phyloP scores from a whole-genome alignment of 2,113 vertebrate genomes.

The Urocolius indicus region DNA sequence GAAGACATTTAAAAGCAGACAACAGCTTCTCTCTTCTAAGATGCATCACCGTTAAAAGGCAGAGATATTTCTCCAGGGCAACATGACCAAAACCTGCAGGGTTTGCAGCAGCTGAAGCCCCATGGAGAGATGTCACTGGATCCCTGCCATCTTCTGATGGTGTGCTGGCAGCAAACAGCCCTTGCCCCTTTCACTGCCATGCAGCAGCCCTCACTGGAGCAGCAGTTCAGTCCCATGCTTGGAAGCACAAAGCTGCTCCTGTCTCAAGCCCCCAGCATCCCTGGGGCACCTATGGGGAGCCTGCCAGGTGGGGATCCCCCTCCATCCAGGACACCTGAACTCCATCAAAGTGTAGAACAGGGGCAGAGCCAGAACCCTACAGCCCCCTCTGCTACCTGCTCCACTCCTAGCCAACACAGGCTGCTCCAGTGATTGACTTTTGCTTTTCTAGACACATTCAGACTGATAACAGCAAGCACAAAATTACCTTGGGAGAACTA shows the following conservation, averaged over 20 bases:
- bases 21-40: not conserved
- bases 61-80: not conserved
- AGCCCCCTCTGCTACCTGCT: not conserved
- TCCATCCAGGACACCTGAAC: not conserved
- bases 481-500: not conserved
- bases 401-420: accelerated
- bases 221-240: not conserved
- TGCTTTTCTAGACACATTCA: not conserved
- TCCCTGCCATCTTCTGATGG: not conserved
- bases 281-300: accelerated
- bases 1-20: not conserved
- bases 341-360: not conserved
- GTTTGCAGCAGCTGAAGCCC: not conserved
- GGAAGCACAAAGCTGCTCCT: not conserved
- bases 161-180: not conserved
- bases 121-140: accelerated
- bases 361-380: not conserved
- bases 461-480: not conserved
- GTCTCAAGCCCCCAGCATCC: not conserved
- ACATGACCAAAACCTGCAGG: accelerated
- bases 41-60: not conserved
- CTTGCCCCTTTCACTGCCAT: not conserved
- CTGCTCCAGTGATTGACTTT: not conserved
- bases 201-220: accelerated
- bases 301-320: not conserved